Evolutionary conservation across 2,888 invertebrate species (phyloP), one percentile per base, ranked within the genome.

Genomic region (Molanna angustata): DNA sequence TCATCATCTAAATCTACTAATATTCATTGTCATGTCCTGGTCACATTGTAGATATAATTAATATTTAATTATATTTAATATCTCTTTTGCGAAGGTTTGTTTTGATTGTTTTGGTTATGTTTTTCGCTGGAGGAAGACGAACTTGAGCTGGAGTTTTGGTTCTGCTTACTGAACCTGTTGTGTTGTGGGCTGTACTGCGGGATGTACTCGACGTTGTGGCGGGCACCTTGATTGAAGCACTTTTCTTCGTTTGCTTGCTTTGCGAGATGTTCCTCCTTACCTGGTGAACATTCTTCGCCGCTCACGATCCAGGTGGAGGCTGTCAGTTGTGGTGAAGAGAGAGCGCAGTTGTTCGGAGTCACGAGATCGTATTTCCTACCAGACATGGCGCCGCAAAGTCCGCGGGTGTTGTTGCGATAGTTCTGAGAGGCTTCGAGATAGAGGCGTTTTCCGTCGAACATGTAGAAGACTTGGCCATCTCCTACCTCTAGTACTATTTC

Each of bases 381-480:
- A 56, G 74, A 72, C 66, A 68, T 77, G 58, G 74, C 73, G 27
- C 82, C 83, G 61, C 82, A 82, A 6, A 82, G 66, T 61, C 83
- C 83, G 13, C 73, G 70, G 7, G 79, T 64, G 40, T 76, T 70
- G 57, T 76, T 77, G 27, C 81, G 78, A 67, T 80, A 78, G 22
- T 73, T 64, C 32, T 69, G 64, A 52, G 65, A 49, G 60, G 63
- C 64, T 66, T 67, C 61, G 1, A 73, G 64, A 1, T 70, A 59
- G 4, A 81, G 62, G 27, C 80, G 76, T 54, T 74, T 62, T 16
- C 86, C 85, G 61, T 87, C 84, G 63, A 76, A 85, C 59, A 77
- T 66, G 1, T 79, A 62, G 18, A 78, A 71, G 49, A 84, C 69
- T 27, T 67, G 64, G 21, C 72, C 73, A 42, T 79, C 63, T 49